Evolutionary conservation across 1,140 invertebrate genomes (phyloP).

Genomic region (Popillia japonica): DNA sequence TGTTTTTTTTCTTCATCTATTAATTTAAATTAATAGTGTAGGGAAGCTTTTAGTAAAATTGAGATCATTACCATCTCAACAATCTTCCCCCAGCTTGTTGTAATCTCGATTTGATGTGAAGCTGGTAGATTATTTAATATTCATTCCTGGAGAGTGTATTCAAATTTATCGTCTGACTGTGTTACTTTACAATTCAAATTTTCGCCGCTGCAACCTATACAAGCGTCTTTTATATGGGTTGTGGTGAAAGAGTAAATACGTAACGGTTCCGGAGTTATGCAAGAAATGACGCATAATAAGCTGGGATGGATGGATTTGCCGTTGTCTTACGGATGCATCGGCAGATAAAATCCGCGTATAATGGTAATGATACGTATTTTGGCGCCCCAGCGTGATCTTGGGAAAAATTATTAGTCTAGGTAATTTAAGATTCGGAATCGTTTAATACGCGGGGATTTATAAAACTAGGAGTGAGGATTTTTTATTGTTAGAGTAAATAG

Average conservation of each 20-base stretch:
- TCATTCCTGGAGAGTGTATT: neutral
- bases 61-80: neutral
- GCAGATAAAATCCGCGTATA: too few species aligned
- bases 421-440: too few species aligned
- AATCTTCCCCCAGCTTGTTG: neutral
- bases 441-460: neutral
- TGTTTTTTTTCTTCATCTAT: too few species aligned
- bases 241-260: neutral
- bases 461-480: neutral
- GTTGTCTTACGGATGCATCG: too few species aligned
- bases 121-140: neutral
- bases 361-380: too few species aligned
- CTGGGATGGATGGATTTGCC: too few species aligned
- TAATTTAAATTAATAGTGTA: too few species aligned
- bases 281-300: too few species aligned
- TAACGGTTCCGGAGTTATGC: neutral
- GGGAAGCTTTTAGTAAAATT: slow-evolving; percentile 4
- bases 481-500: neutral
- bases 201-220: neutral
- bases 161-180: neutral
- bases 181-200: slow-evolving; percentile 28
- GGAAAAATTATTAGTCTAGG: too few species aligned
- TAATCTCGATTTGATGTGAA: neutral
- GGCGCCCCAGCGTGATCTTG: too few species aligned
- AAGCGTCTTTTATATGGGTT: neutral